A percentile compares a stretch with the other conserved stretches of the same genome.
Evolutionary conservation across 1,140 invertebrate species (phyloP).

Genomic region (Drosophila albomicans): DNA sequence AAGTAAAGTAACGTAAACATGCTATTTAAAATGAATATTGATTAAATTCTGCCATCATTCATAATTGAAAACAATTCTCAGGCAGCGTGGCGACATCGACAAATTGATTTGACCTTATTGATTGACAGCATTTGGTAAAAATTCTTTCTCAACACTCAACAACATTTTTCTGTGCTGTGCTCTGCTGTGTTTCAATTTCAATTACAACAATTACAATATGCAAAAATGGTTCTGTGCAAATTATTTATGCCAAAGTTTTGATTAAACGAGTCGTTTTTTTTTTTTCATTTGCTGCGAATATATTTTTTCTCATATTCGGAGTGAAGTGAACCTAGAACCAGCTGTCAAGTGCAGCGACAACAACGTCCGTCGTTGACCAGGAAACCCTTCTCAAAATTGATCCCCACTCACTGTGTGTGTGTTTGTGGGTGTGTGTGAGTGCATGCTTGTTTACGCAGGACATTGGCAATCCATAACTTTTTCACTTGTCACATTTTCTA

Average conservation of each 20-base stretch:
- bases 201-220: constrained; percentile 46
- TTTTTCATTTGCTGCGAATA: background rate
- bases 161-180: constrained; percentile 11
- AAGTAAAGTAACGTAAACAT: background rate
- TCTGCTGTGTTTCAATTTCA: constrained; percentile 42
- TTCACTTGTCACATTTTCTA: constrained; percentile 69
- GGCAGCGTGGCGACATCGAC: constrained; percentile 45
- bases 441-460: constrained; percentile 41
- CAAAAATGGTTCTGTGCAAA: constrained; percentile 17
- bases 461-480: constrained; percentile 76
- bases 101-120: constrained; percentile 81
- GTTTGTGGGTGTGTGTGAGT: constrained; percentile 30
- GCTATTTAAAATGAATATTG: constrained; percentile 29
- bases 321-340: constrained; percentile 19
- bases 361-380: constrained; percentile 15
- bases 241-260: constrained; percentile 48
- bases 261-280: constrained; percentile 41
- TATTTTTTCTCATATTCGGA: background rate
- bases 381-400: constrained; percentile 69
- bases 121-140: constrained; percentile 60
- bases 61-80: constrained; percentile 77
- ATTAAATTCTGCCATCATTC: constrained; percentile 53
- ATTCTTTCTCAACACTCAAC: constrained; percentile 38
- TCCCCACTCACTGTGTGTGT: constrained; percentile 10
- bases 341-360: constrained; percentile 60